Base-by-base conservation (phyloP, 2,113 vertebrate genomes). In the Syngnathus floridae region DNA sequence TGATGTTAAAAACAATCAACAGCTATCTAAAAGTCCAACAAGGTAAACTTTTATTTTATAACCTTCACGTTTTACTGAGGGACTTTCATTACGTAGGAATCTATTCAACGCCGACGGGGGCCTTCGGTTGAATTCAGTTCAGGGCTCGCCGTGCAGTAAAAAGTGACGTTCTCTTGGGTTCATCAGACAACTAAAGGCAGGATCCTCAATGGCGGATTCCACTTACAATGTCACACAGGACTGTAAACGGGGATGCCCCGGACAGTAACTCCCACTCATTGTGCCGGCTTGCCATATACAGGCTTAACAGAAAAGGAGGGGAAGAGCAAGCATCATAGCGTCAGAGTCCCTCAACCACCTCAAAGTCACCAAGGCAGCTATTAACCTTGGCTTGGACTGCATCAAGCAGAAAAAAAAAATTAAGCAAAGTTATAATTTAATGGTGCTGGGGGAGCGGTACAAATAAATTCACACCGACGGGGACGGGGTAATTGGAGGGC, bases 401-500 rank as follows among this genome's bases (percentile, higher is more conserved):
- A 86, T 63, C 70, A 64, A 84, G 87, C 78, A 80, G 84, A 49
- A 60, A 87, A 22, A 26, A 12, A 54, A 54, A 46, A 92, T 91
- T 88, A 91, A 78, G 85, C 87, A 88, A 90, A 88, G 87, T 91
- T 91, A 84, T 88, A 89, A 91, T 90, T 92, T 91, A 91, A 91
- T 90, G 85, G 86, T 73, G 76, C 86, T 78, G 83, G 78, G 81
- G 80, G 83, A 85, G 87, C 74, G 74, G 85, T 76, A 81, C 87
- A 91, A 90, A 92, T 91, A 91, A 90, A 91, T 91, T 90, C 77
- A 86, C 72, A 77, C 72, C 62, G 81, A 76, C 69, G 80, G 88
- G 26, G 90, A 89, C 87, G 90, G 89, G 82, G 86, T 91, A 90
- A 91, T 91, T 89, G 89, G 85, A 90, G 84, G 86, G 82, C 80